Percentiles rank a stretch among this genome's conserved stretches.
Conservation (phyloP, 2,113 vertebrate species). For the Ailuropoda melanoleuca region DNA sequence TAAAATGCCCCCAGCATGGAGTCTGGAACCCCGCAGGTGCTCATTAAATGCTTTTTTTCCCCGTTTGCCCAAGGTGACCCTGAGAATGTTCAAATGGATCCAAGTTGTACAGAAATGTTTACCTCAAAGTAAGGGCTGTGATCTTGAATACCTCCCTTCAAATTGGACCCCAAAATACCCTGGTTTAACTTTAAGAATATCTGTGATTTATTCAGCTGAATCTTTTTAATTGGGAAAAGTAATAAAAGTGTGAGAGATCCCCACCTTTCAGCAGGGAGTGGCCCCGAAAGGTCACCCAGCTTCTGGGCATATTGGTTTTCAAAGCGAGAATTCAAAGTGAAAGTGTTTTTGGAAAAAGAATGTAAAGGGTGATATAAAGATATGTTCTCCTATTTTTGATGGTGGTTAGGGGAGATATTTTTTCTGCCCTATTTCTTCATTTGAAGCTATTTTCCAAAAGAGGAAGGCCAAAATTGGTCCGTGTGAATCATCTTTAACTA, state of each 20-base stretch:
- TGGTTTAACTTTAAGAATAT: background rate
- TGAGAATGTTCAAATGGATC: background rate
- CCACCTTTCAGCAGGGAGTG: background rate
- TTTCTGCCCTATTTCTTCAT: background rate
- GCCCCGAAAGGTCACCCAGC: background rate
- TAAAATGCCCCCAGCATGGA: background rate
- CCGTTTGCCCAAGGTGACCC: background rate
- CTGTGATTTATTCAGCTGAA: background rate
- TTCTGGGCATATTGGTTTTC: background rate
- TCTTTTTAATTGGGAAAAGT: background rate
- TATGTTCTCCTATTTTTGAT: background rate
- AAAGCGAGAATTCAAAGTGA: background rate
- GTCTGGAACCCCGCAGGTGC: background rate
- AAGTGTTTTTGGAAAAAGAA: background rate
- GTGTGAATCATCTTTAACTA: background rate
- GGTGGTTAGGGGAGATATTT: background rate
- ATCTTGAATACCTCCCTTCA: background rate
- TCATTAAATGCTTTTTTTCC: background rate
- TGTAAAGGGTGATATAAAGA: background rate
- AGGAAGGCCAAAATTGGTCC: background rate
- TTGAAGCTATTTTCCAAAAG: slow-evolving; percentile 15
- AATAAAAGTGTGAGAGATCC: background rate
- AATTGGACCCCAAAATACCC: background rate
- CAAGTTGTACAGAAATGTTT: background rate
- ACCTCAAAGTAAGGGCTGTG: background rate